These are phyloP conservation scores for Mastacembelus armatus DNA, from an alignment of 2,797 vertebrate genomes.

Conservation along the genomic window DNA sequence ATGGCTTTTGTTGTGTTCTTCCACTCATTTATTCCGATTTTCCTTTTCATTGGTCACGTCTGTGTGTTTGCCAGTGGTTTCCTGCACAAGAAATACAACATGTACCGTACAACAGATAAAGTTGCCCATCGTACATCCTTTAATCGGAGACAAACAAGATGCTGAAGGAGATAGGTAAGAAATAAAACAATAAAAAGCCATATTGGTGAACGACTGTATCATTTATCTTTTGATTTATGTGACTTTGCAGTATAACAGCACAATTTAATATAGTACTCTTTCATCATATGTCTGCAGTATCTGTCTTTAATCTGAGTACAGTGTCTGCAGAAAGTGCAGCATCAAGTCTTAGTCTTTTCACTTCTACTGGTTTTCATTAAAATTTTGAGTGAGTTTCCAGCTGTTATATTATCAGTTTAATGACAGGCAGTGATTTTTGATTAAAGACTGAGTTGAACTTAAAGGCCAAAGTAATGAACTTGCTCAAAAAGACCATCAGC, in stretches of 20 bases:
- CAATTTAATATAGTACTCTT: neutral
- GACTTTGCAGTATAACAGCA: neutral
- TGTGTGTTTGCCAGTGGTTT: neutral
- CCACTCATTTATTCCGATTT: neutral
- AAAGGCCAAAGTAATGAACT: neutral
- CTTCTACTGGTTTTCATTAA: neutral
- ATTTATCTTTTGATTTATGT: constrained; percentile 9
- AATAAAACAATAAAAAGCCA: neutral
- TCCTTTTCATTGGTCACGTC: neutral
- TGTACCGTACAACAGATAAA: neutral
- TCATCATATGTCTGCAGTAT: neutral
- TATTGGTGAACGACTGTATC: neutral
- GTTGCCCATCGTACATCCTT: neutral
- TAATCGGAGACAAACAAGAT: neutral
- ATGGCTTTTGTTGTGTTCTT: neutral
- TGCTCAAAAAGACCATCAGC: neutral
- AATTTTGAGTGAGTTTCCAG: neutral
- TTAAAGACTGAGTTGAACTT: neutral
- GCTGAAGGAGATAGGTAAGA: neutral
- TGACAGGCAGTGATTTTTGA: neutral
- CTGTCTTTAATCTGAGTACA: neutral
- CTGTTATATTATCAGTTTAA: neutral
- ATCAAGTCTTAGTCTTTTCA: neutral
- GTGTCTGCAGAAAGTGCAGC: neutral
- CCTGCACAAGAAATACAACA: neutral